These are phyloP conservation scores for Rhingia rostrata DNA, from an alignment of 2,888 invertebrate genomes.

Conservation along the genomic window DNA sequence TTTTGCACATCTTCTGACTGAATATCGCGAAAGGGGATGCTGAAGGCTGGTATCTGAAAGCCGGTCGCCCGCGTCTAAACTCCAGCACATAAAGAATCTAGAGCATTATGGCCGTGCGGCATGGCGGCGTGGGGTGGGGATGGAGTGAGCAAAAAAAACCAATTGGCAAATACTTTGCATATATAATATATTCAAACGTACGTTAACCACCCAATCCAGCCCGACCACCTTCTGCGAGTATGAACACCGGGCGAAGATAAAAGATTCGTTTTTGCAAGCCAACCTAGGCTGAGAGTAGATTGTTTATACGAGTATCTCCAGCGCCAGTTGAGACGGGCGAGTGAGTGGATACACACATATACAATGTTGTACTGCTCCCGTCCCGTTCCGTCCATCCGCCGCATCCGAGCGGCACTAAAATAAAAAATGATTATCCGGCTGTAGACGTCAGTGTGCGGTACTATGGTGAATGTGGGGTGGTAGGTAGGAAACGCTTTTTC, in stretches of 20 bases:
- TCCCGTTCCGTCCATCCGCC: conserved; percentile 69
- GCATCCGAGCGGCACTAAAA: conserved; percentile 80
- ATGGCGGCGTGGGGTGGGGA: conserved; percentile 79
- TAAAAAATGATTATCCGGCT: conserved; percentile 83
- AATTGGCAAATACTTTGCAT: conserved; percentile 83
- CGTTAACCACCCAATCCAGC: conserved; percentile 72
- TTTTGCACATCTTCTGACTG: conserved; percentile 78
- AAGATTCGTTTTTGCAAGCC: conserved; percentile 71
- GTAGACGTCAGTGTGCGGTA: conserved; percentile 64
- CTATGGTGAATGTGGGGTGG: conserved; percentile 55
- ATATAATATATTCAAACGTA: conserved; percentile 81
- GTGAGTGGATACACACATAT: conserved; percentile 19
- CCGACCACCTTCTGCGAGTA: conserved; percentile 67
- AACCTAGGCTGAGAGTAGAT: conserved; percentile 62
- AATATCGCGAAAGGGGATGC: conserved; percentile 75
- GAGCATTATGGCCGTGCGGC: conserved; percentile 76
- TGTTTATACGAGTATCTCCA: conserved; percentile 62
- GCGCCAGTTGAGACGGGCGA: conserved; percentile 24
- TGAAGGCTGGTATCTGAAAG: conserved; percentile 75
- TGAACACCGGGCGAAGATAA: conserved; percentile 63
- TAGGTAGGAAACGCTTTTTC: conserved; percentile 53
- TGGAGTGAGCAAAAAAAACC: conserved; percentile 82
- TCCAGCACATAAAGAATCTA: conserved; percentile 73
- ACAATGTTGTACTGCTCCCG: conserved; percentile 56
- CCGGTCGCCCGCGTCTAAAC: conserved; percentile 76